Conservation (phyloP, 2,888 invertebrate genomes). For the Mesoligia furuncula region DNA sequence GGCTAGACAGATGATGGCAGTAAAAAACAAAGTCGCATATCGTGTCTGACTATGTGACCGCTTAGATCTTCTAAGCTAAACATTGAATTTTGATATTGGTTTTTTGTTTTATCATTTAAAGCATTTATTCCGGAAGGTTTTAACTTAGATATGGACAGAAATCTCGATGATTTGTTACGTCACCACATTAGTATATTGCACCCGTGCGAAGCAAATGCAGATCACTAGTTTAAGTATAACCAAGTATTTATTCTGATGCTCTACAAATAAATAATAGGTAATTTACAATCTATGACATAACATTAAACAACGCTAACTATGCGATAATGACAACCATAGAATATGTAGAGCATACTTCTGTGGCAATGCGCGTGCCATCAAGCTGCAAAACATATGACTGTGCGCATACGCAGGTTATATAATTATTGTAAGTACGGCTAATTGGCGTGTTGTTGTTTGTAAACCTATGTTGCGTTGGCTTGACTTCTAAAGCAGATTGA, state of each 20-base stretch:
- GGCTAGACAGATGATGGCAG: too few relatives aligned
- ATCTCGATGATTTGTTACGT: too few relatives aligned
- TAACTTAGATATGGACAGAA: too few relatives aligned
- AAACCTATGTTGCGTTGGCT: constrained; percentile 3
- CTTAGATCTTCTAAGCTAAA: too few relatives aligned
- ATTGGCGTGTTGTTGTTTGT: constrained; percentile 30
- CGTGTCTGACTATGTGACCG: too few relatives aligned
- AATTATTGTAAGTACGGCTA: constrained; percentile 31
- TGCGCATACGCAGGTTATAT: constrained; percentile 38
- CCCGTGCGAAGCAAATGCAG: too few relatives aligned
- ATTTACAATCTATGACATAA: constrained; percentile 43
- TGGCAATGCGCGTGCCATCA: constrained; percentile 40
- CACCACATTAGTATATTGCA: too few relatives aligned
- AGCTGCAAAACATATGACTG: constrained; percentile 39
- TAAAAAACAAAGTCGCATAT: too few relatives aligned
- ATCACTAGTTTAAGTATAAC: too few relatives aligned
- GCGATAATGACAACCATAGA: constrained; percentile 49
- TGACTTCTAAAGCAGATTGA: constrained; percentile 8
- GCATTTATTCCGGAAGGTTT: too few relatives aligned
- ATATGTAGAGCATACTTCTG: constrained; percentile 42
- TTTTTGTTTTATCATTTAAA: too few relatives aligned
- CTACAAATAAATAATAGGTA: constrained; percentile 12
- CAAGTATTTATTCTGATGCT: background rate
- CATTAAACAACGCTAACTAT: constrained; percentile 22
- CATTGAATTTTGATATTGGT: too few relatives aligned